Evolutionary conservation across 2,888 invertebrate species (phyloP).

Genomic region (Acronicta psi): DNA sequence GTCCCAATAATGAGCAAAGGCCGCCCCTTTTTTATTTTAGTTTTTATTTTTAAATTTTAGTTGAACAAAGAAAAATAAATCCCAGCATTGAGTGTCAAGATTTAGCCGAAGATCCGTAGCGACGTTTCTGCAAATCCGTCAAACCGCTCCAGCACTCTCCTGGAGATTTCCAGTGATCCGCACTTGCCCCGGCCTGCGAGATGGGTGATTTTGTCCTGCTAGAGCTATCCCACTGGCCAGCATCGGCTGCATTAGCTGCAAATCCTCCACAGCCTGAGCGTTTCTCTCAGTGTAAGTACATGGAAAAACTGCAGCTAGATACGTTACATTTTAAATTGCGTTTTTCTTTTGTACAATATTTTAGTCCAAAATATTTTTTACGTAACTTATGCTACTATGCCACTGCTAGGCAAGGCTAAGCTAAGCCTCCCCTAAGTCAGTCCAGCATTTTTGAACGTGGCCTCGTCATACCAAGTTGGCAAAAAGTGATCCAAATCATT

Average conservation of each 20-base stretch:
- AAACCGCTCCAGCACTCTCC: conserved; percentile 27
- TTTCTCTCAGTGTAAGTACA: conserved; percentile 44
- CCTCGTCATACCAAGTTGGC: too few species aligned
- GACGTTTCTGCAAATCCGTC: conserved; percentile 15
- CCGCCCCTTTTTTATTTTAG: too few species aligned
- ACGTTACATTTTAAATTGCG: conserved; percentile 9
- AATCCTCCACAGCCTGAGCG: conserved; percentile 63
- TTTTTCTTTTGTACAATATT: background rate
- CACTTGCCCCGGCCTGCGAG: conserved; percentile 49
- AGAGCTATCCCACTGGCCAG: conserved; percentile 57
- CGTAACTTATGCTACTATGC: too few species aligned
- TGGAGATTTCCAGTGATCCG: conserved; percentile 45
- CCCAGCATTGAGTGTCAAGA: background rate
- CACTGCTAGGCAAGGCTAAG: too few species aligned
- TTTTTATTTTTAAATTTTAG: too few species aligned
- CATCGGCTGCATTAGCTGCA: conserved; percentile 64
- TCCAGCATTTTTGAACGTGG: too few species aligned
- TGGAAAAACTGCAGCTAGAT: conserved; percentile 49
- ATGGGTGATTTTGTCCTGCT: conserved; percentile 60
- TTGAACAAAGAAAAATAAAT: background rate
- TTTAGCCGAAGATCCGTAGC: conserved; percentile 6
- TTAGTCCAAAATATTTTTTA: too few species aligned
- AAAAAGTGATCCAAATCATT: too few species aligned
- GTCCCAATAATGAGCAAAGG: too few species aligned
- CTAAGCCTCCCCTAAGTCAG: too few species aligned